Percentiles rank a stretch among this genome's conserved stretches.
Evolutionary conservation across 23 tunicate genomes (phyloP).

Genomic region (Phallusia fumigata): DNA sequence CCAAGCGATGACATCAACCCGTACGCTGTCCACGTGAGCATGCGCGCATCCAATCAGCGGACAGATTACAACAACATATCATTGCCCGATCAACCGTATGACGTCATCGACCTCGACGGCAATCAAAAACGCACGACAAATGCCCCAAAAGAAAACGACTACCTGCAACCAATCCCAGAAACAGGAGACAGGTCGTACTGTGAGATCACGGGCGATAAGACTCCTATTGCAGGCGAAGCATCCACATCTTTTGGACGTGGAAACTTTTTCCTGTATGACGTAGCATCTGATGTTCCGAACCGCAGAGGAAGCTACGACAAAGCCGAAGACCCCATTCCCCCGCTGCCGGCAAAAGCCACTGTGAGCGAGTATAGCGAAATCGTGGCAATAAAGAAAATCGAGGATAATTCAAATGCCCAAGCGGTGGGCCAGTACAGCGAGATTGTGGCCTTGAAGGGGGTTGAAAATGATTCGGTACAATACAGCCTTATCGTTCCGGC

Average conservation of each 20-base stretch:
- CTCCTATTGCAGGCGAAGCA: background rate
- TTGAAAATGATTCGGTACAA: background rate
- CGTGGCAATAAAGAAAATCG: background rate
- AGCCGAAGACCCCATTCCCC: background rate
- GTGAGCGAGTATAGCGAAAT: background rate
- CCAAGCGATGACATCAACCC: background rate
- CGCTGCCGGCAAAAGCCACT: background rate
- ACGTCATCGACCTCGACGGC: constrained; percentile 1
- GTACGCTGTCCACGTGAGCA: background rate
- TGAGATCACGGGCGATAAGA: background rate
- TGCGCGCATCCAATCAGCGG: background rate
- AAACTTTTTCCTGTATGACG: constrained; percentile 3
- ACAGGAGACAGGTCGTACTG: background rate
- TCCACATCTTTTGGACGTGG: background rate
- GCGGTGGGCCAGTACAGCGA: background rate
- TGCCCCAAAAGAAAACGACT: background rate
- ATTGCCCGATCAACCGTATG: background rate
- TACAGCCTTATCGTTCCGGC: background rate
- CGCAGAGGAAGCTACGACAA: background rate
- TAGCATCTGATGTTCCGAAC: background rate
- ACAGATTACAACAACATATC: background rate
- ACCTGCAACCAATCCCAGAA: background rate
- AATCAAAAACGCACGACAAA: background rate
- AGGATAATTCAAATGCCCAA: background rate
- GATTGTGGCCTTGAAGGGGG: background rate